Evolutionary conservation across 2,888 invertebrate species (phyloP), one percentile per base, ranked within the genome.

Genomic region (Cataglyphis altisquamis): DNA sequence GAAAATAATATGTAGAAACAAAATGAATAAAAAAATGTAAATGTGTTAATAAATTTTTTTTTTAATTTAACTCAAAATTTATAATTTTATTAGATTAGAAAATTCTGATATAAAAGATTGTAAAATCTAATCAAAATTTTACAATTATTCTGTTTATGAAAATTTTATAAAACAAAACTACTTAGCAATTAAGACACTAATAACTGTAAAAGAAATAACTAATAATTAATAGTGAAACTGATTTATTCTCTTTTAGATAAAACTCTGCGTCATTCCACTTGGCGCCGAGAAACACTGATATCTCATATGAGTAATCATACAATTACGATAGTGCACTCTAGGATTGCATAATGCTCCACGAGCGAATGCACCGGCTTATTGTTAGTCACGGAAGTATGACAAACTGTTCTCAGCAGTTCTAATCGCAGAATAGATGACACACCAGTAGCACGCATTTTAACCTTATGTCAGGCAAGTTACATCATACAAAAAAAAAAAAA

Each of bases 371-470:
- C 10, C 41, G 41, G 36, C 32, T 87, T 32, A 32, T 32, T 32
- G 32, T 32, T 88, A 82, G 84, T 88, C 87, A 72, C 73, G 72
- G 77, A 87, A 78, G 77, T 78, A 70, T 78, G 83, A 87, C 78
- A 72, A 85, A 80, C 62, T 66, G 48, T 72, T 72, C 77, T 32
- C 70, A 21, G 80, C 75, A 64, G 10, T 48, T 9, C 41, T 68
- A 62, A 81, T 83, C 77, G 36, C 45, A 60, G 39, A 66, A 82
- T 29, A 78, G 66, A 55, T 78, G 82, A 87, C 82, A 80, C 83
- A 84, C 66, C 70, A 18, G 57, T 45, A 21, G 18, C 48, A 36
- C 29, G 9, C 8, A 5, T 3, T 41, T 52, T 36, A 12, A 68
- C 12, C 3, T 68, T 3, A 32, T 41, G 15, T 9, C n/a, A 15